Evolutionary conservation across 2,797 vertebrate genomes (phyloP).

Genomic region (Acanthornis magna): DNA sequence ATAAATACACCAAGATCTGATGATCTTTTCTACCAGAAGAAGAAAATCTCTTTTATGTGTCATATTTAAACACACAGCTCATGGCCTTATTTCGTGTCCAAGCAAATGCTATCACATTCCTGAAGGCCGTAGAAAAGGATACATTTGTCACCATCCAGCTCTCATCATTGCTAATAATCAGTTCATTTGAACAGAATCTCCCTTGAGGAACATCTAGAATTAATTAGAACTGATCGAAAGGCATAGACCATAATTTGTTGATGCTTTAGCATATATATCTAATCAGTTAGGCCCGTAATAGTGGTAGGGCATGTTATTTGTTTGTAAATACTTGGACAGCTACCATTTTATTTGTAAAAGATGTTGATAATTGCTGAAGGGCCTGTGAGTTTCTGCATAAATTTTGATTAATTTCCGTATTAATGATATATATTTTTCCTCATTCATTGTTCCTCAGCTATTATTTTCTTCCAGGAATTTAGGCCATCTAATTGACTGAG

Average conservation of each 20-base stretch:
- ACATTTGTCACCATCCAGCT: neutral
- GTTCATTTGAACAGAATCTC: neutral
- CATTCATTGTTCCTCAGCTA: neutral
- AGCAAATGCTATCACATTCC: neutral
- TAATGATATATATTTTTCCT: neutral
- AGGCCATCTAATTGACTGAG: neutral
- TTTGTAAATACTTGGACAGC: constrained; percentile 24
- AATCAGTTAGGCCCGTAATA: neutral
- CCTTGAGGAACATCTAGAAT: constrained; percentile 43
- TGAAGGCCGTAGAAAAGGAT: neutral
- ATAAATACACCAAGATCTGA: neutral
- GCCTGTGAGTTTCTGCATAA: constrained; percentile 3
- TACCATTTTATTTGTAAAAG: constrained; percentile 20
- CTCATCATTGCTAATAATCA: constrained; percentile 18
- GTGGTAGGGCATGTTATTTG: neutral
- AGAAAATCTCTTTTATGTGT: neutral
- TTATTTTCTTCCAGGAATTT: constrained; percentile 11
- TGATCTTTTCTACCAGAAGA: neutral
- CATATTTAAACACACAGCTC: neutral
- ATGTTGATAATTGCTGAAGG: neutral
- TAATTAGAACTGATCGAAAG: constrained; percentile 37
- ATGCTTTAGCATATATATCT: constrained; percentile 5
- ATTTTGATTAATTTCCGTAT: constrained; percentile 25
- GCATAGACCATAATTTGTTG: constrained; percentile 1
- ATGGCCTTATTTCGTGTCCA: neutral